Evolutionary conservation across 2,113 vertebrate species (phyloP).

Genomic region (Excalfactoria chinensis): DNA sequence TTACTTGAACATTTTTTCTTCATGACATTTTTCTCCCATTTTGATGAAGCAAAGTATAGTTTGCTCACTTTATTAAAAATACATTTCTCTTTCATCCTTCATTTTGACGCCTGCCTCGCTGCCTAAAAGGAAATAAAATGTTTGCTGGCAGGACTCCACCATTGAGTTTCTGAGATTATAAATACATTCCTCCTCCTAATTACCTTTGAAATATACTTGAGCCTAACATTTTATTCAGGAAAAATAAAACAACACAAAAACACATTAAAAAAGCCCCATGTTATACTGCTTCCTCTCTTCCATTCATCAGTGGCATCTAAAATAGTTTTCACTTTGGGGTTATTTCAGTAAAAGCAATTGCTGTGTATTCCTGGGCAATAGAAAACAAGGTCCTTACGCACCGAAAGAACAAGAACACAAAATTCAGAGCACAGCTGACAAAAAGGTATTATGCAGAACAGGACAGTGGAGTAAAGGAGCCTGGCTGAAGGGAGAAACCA

Average conservation of each 20-base stretch:
- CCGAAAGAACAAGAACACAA: background rate
- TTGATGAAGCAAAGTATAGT: constrained; percentile 66
- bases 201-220: constrained; percentile 36
- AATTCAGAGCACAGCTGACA: background rate
- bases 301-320: background rate
- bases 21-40: constrained; percentile 68
- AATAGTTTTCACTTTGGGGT: background rate
- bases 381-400: background rate
- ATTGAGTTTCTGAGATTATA: constrained; percentile 8
- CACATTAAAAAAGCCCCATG: background rate
- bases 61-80: constrained; percentile 61
- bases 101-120: constrained; percentile 41
- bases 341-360: background rate
- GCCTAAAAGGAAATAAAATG: constrained; percentile 49
- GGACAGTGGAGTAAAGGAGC: background rate
- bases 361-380: background rate
- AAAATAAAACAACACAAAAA: background rate
- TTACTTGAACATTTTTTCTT: constrained; percentile 74
- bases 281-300: background rate
- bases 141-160: constrained; percentile 28
- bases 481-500: background rate
- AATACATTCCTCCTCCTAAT: constrained; percentile 5
- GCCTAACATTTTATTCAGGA: background rate
- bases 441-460: background rate
- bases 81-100: constrained; percentile 39